Percentiles rank a stretch among this genome's conserved stretches.
Evolutionary conservation across 2,888 invertebrate genomes (phyloP).

Genomic region (Glaucopsyche alexis): DNA sequence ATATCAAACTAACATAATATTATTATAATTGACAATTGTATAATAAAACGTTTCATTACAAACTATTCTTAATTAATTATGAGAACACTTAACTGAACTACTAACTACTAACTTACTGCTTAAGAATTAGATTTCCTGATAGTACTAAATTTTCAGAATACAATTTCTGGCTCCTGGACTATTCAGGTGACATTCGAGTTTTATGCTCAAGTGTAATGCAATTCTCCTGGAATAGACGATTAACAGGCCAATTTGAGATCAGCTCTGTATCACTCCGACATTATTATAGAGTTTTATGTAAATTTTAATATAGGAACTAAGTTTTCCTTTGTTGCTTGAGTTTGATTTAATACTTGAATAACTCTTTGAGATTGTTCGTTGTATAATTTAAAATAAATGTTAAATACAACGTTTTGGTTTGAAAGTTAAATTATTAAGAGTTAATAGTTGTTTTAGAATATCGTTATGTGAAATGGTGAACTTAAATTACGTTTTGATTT

Average conservation of each 20-base stretch:
- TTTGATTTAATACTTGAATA: slow-evolving; percentile 8
- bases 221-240: slow-evolving; percentile 50
- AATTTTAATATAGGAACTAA: slow-evolving; percentile 36
- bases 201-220: slow-evolving; percentile 51
- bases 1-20: no score
- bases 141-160: no score
- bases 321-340: slow-evolving; percentile 18
- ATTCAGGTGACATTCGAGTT: slow-evolving; percentile 44
- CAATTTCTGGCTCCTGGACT: neutral
- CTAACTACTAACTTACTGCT: no score
- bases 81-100: no score
- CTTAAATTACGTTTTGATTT: neutral
- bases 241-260: slow-evolving; percentile 53
- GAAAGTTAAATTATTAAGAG: neutral
- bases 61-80: no score
- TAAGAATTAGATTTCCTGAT: no score
- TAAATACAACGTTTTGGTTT: neutral
- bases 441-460: neutral
- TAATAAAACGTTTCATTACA: no score
- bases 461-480: neutral
- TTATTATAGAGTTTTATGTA: slow-evolving; percentile 39
- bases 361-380: neutral
- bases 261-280: slow-evolving; percentile 37
- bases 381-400: neutral
- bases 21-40: no score